Evolutionary conservation across 2,888 invertebrate genomes (phyloP), one percentile per base, ranked within the genome.

Genomic region (Tetropium fuscum): DNA sequence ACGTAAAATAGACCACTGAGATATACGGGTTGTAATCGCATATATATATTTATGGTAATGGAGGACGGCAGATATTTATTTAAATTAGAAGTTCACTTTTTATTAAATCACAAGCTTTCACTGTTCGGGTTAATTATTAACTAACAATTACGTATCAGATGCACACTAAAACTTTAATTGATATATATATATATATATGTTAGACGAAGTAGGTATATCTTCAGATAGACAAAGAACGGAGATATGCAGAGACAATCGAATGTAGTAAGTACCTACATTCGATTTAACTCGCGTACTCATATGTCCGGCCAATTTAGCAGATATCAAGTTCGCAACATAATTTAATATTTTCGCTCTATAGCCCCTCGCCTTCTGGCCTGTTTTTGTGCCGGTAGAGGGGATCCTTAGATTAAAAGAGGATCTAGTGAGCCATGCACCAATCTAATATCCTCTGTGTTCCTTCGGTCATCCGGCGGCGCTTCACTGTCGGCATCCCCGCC

Each of bases 341-440:
- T 60, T 58, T 54, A 63, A 60, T 63, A 57, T 58, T 56, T 56
- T 45, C 41, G 38, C 30, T 40, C 38, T 10, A 40, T 18, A 20
- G 40, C 45, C 16, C 15, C 3, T 6, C 10, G 11, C 11, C 48
- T 22, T 36, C 48, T 48, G 48, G 36, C 34, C 15, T 10, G 22
- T 48, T 10, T 22, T 20, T 22, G 13, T 10, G 19, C 13, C 48
- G 11, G 36, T 10, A 57, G 36, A 58, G 53, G 47, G 43, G 63
- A 55, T 63, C 63, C 57, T 44, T 10, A 59, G 63, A 63, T 63
- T 59, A 63, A 63, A 63, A 58, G 59, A 41, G 58, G 40, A 53
- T 57, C 47, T 40, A 59, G 45, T 49, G 53, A 59, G 48, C 40
- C 38, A 51, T 55, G 27, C 55, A 32, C 53, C 56, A 63, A 60